Base-by-base conservation (phyloP, 53 echinoderm and acorn worm genomes). In the Holothuria scabra region DNA sequence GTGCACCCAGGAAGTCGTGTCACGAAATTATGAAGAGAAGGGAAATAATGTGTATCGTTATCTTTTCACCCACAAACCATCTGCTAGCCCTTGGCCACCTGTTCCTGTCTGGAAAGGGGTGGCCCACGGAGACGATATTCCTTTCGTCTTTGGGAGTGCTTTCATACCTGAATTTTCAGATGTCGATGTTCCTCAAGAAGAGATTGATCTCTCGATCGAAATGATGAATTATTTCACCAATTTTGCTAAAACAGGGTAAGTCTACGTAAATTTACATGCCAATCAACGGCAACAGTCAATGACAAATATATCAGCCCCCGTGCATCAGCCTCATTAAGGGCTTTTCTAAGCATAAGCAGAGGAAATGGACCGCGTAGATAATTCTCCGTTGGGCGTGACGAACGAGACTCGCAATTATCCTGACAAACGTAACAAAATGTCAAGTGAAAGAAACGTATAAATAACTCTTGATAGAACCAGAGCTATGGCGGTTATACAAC, bases 161-260 rank as follows among this genome's bases (percentile, higher is more conserved):
- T 89, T 84, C 57, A 79, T 90, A 23, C 92, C 92, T 33, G 71
- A 64, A 13, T 41, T 90, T 55, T 59, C 63, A 9, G 70, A 44
- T 28, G 61, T 82, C 41, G 56, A 76, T 28, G 89, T 86, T 62
- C 57, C 80, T 5, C 46, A 58, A 24, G 68, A 33, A 55, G 89
- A 89, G 38, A 59, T 83, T 21, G 74, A 89, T 23, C 66, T 92
- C 35, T 83, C 86, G 14, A 19, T 86, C 2, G 75, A 74, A 19
- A 83, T 86, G 48, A 92, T 92, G 92, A 60, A 38, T 55, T 87
- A 86, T 57, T 92, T 67, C 78, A 86, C 83, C 5, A 92, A 92
- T 56, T 92, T 92, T 64, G 92, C 92, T 0, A 92, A 92, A 55
- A 89, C 86, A 1, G 92, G 92, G 92, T 92, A 83, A 89, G 60